These are phyloP conservation scores for Engraulis encrasicolus DNA, from an alignment of 2,113 vertebrate species.

Conservation along the genomic window DNA sequence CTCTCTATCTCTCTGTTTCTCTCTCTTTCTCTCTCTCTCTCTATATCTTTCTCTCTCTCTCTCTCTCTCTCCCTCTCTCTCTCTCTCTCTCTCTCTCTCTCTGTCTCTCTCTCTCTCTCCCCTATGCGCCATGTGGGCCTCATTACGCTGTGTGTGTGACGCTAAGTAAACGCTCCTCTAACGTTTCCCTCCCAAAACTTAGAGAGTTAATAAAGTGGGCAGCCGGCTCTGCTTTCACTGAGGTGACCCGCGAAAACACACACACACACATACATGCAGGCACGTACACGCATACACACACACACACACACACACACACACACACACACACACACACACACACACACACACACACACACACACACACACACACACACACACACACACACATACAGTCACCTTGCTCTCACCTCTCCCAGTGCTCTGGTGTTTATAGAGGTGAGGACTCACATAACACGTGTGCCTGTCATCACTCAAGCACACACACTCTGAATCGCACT, in stretches of 20 bases:
- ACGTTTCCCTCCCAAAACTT: not conserved
- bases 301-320: constrained; percentile 11
- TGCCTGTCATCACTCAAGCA: not conserved
- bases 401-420: not conserved
- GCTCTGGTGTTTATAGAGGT: no score
- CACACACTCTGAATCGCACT: not conserved
- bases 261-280: no score
- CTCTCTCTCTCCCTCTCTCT: no score
- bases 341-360: constrained; percentile 24
- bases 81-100: no score
- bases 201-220: not conserved
- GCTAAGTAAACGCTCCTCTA: not conserved
- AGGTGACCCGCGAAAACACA: no score
- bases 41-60: no score
- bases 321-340: constrained; percentile 25
- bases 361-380: constrained; percentile 29
- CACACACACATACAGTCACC: constrained; percentile 5
- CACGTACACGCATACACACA: no score
- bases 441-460: no score
- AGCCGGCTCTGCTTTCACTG: not conserved
- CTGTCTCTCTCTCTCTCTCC: not conserved
- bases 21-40: no score
- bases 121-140: not conserved
- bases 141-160: not conserved
- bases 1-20: no score